Evolutionary conservation across 2,888 invertebrate species (phyloP).

Genomic region (Buathra laborator): DNA sequence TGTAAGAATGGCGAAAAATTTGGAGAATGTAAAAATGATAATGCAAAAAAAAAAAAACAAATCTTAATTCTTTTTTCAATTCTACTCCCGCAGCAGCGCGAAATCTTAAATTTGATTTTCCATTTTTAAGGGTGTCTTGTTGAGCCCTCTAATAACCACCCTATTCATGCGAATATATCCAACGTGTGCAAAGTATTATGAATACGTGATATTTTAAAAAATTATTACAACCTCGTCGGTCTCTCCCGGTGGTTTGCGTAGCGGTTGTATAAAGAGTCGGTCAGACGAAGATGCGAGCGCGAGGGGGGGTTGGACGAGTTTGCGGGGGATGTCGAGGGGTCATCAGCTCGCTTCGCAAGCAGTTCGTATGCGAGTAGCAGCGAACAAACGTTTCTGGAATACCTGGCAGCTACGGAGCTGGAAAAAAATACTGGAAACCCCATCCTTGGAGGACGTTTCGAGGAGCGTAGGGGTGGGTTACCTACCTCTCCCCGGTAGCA

Average conservation of each 20-base stretch:
- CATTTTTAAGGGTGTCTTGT: background rate
- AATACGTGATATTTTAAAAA: constrained; percentile 21
- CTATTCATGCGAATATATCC: background rate
- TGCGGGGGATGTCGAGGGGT: constrained; percentile 9
- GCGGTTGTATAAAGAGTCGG: constrained; percentile 33
- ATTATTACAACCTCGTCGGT: constrained; percentile 20
- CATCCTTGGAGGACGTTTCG: constrained; percentile 77
- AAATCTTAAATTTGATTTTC: background rate
- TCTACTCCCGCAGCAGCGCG: background rate
- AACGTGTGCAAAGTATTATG: constrained; percentile 8
- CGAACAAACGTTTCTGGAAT: constrained; percentile 83
- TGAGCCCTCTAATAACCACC: background rate
- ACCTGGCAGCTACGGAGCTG: constrained; percentile 82
- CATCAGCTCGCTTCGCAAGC: constrained; percentile 22
- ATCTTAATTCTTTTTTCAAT: background rate
- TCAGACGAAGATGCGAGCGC: constrained; percentile 12
- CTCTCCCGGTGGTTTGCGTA: constrained; percentile 28
- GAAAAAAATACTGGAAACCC: constrained; percentile 82
- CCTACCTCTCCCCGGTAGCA: constrained; percentile 31
- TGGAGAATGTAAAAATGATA: no score
- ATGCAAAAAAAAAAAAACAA: background rate
- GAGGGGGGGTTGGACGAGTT: background rate
- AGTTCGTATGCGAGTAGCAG: constrained; percentile 68
- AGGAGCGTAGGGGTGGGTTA: constrained; percentile 32
- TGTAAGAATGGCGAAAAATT: background rate